phyloP scores from a whole-genome alignment of 2,113 vertebrate species.

The Bambusicola thoracicus region DNA sequence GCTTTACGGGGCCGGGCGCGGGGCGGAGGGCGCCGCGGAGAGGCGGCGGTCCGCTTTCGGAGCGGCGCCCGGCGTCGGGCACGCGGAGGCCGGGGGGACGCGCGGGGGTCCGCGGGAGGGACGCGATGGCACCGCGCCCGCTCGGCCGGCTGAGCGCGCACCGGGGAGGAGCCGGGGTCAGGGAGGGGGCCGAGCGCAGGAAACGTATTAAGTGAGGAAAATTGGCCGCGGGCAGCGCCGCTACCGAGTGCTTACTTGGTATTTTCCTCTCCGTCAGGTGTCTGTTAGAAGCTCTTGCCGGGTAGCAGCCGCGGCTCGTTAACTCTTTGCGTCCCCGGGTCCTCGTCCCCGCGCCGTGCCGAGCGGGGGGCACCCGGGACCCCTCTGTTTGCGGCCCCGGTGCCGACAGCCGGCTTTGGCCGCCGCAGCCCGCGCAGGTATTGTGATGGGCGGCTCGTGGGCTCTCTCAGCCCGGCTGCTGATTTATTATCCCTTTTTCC shows the following conservation, averaged over 20 bases:
- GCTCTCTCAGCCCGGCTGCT: neutral
- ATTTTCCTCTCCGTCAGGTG: conserved; percentile 48
- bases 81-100: neutral
- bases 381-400: neutral
- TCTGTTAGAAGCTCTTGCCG: neutral
- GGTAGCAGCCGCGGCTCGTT: neutral
- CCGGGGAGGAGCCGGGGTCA: conserved; percentile 64
- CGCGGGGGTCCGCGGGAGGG: neutral
- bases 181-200: conserved; percentile 53
- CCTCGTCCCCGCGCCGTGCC: neutral
- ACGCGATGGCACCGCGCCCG: conserved; percentile 30
- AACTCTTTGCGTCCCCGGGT: neutral
- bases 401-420: neutral
- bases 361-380: neutral
- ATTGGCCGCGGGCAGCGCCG: conserved; percentile 40
- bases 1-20: no score
- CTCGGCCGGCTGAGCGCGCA: conserved; percentile 44
- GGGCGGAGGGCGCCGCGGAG: neutral
- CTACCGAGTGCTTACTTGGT: conserved; percentile 40
- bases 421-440: neutral
- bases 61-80: neutral
- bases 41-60: accelerated
- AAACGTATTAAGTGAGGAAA: conserved; percentile 57
- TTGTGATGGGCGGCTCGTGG: neutral
- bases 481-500: conserved; percentile 47